A percentile compares a stretch with the other conserved stretches of the same genome.
Conservation (phyloP, 1,140 invertebrate genomes). For the Matsumurasca onukii region DNA sequence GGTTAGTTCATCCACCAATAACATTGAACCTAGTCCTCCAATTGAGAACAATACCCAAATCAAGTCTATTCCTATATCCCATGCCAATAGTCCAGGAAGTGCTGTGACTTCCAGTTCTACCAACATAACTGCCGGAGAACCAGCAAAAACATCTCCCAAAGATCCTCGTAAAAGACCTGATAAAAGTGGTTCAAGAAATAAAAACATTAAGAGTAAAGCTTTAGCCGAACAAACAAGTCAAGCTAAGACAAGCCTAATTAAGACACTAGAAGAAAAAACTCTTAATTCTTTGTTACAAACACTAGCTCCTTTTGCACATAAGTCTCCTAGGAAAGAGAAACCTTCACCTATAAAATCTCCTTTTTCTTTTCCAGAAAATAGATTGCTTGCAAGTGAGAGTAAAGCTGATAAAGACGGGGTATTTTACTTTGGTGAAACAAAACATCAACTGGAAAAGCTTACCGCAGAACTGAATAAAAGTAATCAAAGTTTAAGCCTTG, state of each 20-base stretch:
- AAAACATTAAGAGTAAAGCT: not conserved
- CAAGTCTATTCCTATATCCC: not conserved
- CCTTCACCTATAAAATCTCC: not conserved
- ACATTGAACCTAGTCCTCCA: not conserved
- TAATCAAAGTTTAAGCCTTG: not conserved
- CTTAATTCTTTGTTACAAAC: constrained; percentile 11
- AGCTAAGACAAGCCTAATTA: not conserved
- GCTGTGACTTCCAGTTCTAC: not conserved
- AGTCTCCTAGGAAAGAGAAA: constrained; percentile 3
- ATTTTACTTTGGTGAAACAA: constrained; percentile 5
- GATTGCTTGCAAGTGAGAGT: not conserved
- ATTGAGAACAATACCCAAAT: not conserved
- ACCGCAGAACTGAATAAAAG: not conserved
- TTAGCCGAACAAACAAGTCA: constrained; percentile 11
- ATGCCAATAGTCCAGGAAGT: not conserved
- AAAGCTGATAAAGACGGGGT: constrained; percentile 6
- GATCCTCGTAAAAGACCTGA: not conserved
- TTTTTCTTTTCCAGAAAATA: constrained; percentile 11
- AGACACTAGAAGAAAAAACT: constrained; percentile 9
- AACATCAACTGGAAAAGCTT: constrained; percentile 9
- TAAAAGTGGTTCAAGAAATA: constrained; percentile 4
- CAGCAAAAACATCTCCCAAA: not conserved
- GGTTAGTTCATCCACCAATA: not conserved
- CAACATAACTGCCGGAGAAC: not conserved
- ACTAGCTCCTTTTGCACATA: not conserved